phyloP scores from a whole-genome alignment of 1,140 invertebrate species.

The Chironomus tepperi region DNA sequence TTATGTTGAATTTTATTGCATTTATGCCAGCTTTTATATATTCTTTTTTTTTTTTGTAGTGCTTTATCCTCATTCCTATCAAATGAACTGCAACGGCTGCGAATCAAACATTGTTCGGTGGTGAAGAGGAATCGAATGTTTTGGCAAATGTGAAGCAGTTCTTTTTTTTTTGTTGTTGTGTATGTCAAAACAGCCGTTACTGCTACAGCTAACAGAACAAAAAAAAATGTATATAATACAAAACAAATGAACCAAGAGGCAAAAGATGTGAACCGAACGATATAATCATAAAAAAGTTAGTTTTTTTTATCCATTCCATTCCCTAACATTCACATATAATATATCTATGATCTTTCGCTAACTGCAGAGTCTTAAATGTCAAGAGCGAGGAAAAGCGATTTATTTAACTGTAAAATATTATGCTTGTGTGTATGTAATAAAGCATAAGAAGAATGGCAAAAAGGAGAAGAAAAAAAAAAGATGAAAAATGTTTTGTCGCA shows the following conservation, averaged over 20 bases:
- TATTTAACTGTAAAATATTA: constrained; percentile 6
- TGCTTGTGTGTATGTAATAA: constrained; percentile 14
- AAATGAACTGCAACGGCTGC: not conserved
- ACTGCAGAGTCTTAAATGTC: constrained; percentile 23
- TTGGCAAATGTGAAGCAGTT: not conserved
- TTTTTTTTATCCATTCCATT: not conserved
- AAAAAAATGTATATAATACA: not conserved
- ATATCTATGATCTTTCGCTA: constrained; percentile 16
- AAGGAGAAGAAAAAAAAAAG: not conserved
- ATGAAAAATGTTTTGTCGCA: constrained; percentile 24
- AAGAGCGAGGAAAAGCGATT: constrained; percentile 21
- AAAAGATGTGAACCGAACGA: not conserved
- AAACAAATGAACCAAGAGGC: constrained; percentile 17
- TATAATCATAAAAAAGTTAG: not conserved
- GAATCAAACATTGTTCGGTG: not conserved
- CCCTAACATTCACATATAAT: not conserved
- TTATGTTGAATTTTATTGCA: constrained; percentile 15
- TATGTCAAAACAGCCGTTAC: not conserved
- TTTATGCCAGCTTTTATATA: not conserved
- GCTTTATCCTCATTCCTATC: not conserved
- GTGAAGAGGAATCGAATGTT: not conserved
- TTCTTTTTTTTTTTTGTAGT: not conserved
- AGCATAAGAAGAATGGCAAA: not conserved
- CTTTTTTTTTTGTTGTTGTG: not conserved
- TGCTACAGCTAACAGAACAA: not conserved